phyloP scores from a whole-genome alignment of 2,797 vertebrate species.

The Hylomyscus alleni region DNA sequence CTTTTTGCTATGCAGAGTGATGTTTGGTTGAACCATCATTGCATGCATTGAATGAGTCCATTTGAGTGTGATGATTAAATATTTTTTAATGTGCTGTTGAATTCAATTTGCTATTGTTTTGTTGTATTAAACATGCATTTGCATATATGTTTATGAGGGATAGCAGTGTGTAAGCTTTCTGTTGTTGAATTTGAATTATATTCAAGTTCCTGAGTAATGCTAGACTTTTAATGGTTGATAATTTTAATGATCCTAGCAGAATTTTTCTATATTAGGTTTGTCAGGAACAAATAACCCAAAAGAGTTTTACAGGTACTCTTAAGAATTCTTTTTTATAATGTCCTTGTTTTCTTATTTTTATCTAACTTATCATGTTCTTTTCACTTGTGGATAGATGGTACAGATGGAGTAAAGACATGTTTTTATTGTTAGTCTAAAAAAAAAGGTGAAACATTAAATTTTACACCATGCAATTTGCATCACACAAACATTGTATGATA shows the following conservation, averaged over 20 bases:
- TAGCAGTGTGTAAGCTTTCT: neutral
- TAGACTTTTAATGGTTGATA: neutral
- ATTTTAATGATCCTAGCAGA: neutral
- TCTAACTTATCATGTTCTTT: neutral
- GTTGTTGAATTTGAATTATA: neutral
- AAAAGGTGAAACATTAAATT: neutral
- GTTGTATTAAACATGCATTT: neutral
- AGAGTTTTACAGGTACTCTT: neutral
- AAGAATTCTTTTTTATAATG: neutral
- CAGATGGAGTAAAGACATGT: neutral
- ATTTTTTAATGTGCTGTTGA: neutral
- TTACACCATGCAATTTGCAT: neutral
- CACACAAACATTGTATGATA: neutral
- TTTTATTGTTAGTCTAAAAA: slow-evolving; percentile 21
- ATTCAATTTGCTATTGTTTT: neutral
- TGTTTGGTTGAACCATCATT: neutral
- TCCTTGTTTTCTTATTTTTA: slow-evolving; percentile 19
- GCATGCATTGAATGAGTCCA: neutral
- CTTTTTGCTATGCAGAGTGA: neutral
- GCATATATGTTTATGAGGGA: neutral
- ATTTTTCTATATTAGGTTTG: neutral
- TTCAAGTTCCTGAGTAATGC: no score
- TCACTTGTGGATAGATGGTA: neutral
- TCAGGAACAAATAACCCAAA: neutral
- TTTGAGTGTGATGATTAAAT: neutral